A percentile compares a stretch with the other conserved stretches of the same genome.
These are phyloP conservation scores for Serripes groenlandicus DNA, from an alignment of 2,888 invertebrate genomes.

Conservation along the genomic window DNA sequence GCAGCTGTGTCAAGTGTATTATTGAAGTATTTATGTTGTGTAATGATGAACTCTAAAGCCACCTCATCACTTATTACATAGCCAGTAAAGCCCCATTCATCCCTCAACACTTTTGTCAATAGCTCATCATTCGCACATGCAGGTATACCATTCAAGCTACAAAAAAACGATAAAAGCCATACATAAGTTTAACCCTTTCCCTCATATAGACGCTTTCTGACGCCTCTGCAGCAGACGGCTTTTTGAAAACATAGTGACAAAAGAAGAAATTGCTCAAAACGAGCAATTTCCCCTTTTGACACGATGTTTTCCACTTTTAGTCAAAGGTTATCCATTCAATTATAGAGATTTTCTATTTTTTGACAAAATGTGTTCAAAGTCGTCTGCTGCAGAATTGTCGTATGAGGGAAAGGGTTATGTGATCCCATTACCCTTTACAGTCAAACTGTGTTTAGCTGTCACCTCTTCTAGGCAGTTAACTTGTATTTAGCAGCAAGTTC, in stretches of 20 bases:
- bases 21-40: conserved; percentile 74
- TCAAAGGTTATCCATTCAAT: too few relatives aligned
- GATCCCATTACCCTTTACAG: too few relatives aligned
- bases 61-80: conserved; percentile 83
- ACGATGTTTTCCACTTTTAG: too few relatives aligned
- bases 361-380: too few relatives aligned
- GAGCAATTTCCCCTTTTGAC: background rate
- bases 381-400: too few relatives aligned
- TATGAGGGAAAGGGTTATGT: too few relatives aligned
- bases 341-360: too few relatives aligned
- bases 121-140: conserved; percentile 83
- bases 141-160: conserved; percentile 84
- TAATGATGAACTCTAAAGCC: conserved; percentile 79
- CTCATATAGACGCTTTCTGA: background rate
- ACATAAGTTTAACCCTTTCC: background rate
- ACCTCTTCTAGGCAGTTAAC: too few relatives aligned
- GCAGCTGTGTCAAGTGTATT: conserved; percentile 75
- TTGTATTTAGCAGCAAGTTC: too few relatives aligned
- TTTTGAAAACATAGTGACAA: background rate
- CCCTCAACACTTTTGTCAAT: conserved; percentile 80
- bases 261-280: background rate
- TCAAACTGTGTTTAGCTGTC: too few relatives aligned
- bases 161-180: conserved; percentile 13
- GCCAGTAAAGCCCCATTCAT: conserved; percentile 83
- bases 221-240: too few relatives aligned